Evolutionary conservation across 1,140 invertebrate species (phyloP).

Genomic region (Penaeus japonicus): DNA sequence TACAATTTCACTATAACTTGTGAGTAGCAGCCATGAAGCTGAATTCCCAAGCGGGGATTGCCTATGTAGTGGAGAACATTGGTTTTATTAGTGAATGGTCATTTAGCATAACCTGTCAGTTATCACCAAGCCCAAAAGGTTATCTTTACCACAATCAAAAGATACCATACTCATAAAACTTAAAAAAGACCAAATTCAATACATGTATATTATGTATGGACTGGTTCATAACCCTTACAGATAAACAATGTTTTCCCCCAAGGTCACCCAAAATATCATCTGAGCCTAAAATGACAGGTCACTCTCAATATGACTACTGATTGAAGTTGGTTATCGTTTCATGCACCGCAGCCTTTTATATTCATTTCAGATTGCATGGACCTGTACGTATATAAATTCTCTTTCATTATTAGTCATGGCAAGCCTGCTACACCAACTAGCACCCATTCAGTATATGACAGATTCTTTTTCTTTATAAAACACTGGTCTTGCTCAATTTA

Average conservation of each 20-base stretch:
- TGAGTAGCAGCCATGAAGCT: conserved; percentile 54
- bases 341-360: too few relatives aligned
- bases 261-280: conserved; percentile 16
- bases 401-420: conserved; percentile 29
- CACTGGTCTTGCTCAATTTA: not conserved
- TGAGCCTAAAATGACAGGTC: not conserved
- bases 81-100: not conserved
- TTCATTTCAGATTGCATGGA: too few relatives aligned
- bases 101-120: conserved; percentile 2
- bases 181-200: conserved; percentile 20
- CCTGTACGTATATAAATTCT: not conserved
- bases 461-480: not conserved
- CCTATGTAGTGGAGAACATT: conserved; percentile 13
- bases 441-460: conserved; percentile 49
- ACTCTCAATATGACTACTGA: not conserved
- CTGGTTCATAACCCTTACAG: conserved; percentile 29
- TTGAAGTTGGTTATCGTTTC: not conserved
- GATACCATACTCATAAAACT: not conserved
- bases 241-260: not conserved
- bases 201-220: conserved; percentile 21
- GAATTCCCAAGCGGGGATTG: conserved; percentile 33
- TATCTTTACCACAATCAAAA: not conserved
- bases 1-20: conserved; percentile 47
- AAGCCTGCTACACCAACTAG: conserved; percentile 48
- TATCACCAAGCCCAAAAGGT: conserved; percentile 25